Base-by-base conservation (phyloP, 2,888 invertebrate genomes). In the Anodontia alba region DNA sequence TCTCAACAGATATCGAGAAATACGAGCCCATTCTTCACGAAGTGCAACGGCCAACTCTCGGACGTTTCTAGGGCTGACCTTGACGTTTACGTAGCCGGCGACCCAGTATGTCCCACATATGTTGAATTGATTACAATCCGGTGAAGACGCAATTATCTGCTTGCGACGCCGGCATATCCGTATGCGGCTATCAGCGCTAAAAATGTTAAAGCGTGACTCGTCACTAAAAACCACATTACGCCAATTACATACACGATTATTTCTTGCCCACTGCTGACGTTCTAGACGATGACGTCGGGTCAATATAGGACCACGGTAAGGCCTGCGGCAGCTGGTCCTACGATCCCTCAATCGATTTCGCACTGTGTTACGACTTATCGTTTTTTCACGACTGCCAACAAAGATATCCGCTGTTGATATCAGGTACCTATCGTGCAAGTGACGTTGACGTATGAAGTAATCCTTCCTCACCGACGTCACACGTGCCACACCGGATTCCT, bases 161-260 rank as follows among this genome's bases (percentile, higher is more conserved):
- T 8, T 38, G 38, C 38, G 38, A 8, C 31, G 42, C 42, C 42
- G 8, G 15, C 15, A 42, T 42, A 42, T 42, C 42, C 42, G 42
- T 42, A 42, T 42, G 42, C 15, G 42, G n/a, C n/a, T n/a, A n/a
- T n/a, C n/a, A n/a, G n/a, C n/a, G n/a, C n/a, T n/a, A n/a, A n/a
- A n/a, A n/a, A 76, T 36, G 46, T 73, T 72, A 26, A 80, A 75
- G 26, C 72, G 46, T 3, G 71, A 75, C n/a, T 79, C 75, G 54
- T 73, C 29, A 42, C 43, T 42, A 15, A 42, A 42, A 42, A 42
- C 42, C 42, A 42, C 42, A 42, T 42, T 42, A 42, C 42, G 42
- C 42, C 46, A 12, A 46, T 17, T 7, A 12, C 46, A 12, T 46
- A 7, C 46, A 12, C 46, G 5, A 17, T 46, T 15, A 17, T 46